These are phyloP conservation scores for Palythoa caribaeorum DNA, from an alignment of 92 coral and sea anemone species.

Conservation along the genomic window DNA sequence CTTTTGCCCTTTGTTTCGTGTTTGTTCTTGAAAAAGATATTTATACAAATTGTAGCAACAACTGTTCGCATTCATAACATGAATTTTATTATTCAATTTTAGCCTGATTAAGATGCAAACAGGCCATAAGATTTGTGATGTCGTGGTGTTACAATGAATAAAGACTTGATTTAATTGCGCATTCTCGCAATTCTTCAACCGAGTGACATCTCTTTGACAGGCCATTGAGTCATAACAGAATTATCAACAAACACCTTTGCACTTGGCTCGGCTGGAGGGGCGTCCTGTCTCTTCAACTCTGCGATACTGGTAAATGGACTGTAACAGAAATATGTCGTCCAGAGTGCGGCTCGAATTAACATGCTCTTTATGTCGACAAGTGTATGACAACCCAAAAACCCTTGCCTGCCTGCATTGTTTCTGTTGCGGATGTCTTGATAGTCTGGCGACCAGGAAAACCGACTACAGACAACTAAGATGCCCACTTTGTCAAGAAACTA, in stretches of 20 bases:
- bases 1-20: constrained; percentile 19
- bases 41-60: neutral
- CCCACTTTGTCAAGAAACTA: constrained; percentile 46
- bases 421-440: constrained; percentile 48
- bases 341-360: constrained; percentile 16
- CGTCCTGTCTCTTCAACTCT: constrained; percentile 39
- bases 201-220: constrained; percentile 9
- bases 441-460: constrained; percentile 47
- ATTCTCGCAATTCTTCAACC: constrained; percentile 15
- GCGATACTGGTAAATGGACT: constrained; percentile 10
- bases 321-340: constrained; percentile 44
- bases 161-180: constrained; percentile 6
- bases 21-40: neutral
- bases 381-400: constrained; percentile 43
- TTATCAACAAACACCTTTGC: constrained; percentile 30
- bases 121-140: constrained; percentile 8
- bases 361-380: constrained; percentile 41
- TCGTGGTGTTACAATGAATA: constrained; percentile 32
- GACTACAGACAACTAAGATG: constrained; percentile 51
- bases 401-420: constrained; percentile 42
- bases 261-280: constrained; percentile 12
- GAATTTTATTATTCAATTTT: constrained; percentile 19
- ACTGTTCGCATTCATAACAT: constrained; percentile 8
- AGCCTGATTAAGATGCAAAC: constrained; percentile 46
- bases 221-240: constrained; percentile 17